phyloP scores from a whole-genome alignment of 2,797 vertebrate species.

The Nannoperca australis region DNA sequence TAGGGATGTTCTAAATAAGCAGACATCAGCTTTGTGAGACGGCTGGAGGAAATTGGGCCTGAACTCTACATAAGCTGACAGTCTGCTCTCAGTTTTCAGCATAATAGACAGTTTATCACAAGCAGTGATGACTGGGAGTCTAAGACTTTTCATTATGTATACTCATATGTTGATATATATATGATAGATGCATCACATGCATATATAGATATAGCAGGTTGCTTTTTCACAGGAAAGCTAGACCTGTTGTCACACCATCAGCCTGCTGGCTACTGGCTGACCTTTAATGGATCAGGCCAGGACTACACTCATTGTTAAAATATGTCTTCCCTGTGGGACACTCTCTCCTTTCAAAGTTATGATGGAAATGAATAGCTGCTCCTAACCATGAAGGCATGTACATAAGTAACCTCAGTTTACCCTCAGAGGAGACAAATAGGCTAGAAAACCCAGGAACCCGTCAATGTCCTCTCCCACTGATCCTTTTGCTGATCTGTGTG shows the following conservation, averaged over 20 bases:
- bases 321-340: slow-evolving; percentile 39
- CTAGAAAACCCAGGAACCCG: background rate
- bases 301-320: slow-evolving; percentile 45
- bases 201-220: too few species aligned
- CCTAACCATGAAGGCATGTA: slow-evolving; percentile 10
- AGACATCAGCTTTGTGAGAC: slow-evolving; percentile 54
- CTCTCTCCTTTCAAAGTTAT: slow-evolving; percentile 42
- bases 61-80: slow-evolving; percentile 47
- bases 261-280: slow-evolving; percentile 25
- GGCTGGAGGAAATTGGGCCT: slow-evolving; percentile 49
- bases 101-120: slow-evolving; percentile 28
- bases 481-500: slow-evolving; percentile 1
- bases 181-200: slow-evolving; percentile 9
- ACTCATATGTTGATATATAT: background rate
- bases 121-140: slow-evolving; percentile 15
- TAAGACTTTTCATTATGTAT: background rate
- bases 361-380: slow-evolving; percentile 44
- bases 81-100: slow-evolving; percentile 41
- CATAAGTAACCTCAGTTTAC: slow-evolving; percentile 43
- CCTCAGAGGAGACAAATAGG: slow-evolving; percentile 17
- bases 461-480: background rate
- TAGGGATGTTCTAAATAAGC: slow-evolving; percentile 48
- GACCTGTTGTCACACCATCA: slow-evolving; percentile 40
- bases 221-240: slow-evolving; percentile 27
- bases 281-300: slow-evolving; percentile 15